Base-by-base conservation (phyloP, 2,888 invertebrate genomes). In the Microplitis manilae region DNA sequence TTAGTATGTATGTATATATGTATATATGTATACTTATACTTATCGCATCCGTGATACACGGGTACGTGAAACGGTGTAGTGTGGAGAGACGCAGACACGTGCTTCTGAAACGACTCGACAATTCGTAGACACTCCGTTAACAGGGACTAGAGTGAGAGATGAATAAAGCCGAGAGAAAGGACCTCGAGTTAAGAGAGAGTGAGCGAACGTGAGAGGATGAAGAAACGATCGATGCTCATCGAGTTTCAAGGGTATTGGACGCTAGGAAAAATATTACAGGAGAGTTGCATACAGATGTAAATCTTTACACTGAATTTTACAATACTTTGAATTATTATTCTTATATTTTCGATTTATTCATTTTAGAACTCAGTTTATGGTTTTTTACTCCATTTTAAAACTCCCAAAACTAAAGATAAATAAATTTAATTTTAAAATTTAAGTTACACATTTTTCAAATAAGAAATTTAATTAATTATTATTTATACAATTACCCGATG, bases 71-170 rank as follows among this genome's bases (percentile, higher is more conserved):
- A 9, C 6, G 30, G 65, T 38, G 61, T 39, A 59, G 73, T 67
- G 78, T 67, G 64, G 61, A 68, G 72, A 41, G 68, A 68, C 69
- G 71, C 73, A 76, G 78, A 79, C 78, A 78, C 79, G 80, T 79
- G 80, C 79, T 80, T 70, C 59, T 61, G 71, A 65, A 65, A 76
- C 77, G 80, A 75, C 79, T 79, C 77, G 79, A 81, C 81, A 84
- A 84, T 84, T 83, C 79, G 84, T 82, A 82, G 82, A 83, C 83
- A 83, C 82, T 81, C 83, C 83, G 85, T 84, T 85, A 80, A 82
- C 81, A 59, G 72, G 59, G 64, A 70, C 72, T 13, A 50, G 30
- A 71, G 65, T 38, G 75, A 70, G 78, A 65, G 78, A 65, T 71
- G 60, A 74, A 64, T 68, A 62, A 76, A 13, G 68, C 40, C 38